A percentile compares a stretch with the other conserved stretches of the same genome.
These are phyloP conservation scores for Manacus vitellinus DNA, from an alignment of 2,113 vertebrate species.

Conservation along the genomic window DNA sequence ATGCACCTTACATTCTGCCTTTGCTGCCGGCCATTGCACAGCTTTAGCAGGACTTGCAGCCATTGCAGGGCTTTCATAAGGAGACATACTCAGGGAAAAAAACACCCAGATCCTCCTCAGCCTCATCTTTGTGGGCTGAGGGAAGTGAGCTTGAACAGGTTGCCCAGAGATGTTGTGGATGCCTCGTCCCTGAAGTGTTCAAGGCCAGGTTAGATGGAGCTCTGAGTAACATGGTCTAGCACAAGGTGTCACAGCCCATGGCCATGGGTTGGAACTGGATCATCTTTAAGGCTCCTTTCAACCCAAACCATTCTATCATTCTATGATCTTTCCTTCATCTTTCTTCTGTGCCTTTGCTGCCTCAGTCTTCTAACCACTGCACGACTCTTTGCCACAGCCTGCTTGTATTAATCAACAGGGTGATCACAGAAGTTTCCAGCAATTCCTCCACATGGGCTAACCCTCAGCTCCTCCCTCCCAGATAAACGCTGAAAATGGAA, in stretches of 20 bases:
- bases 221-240: not conserved
- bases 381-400: not conserved
- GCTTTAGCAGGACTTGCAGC: not conserved
- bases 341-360: not conserved
- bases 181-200: not conserved
- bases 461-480: not conserved
- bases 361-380: not conserved
- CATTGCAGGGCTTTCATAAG: not conserved
- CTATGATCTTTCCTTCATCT: not conserved
- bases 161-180: not conserved
- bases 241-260: not conserved
- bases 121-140: not conserved
- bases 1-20: not conserved
- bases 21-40: not conserved
- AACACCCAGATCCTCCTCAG: not conserved
- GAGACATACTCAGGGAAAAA: not conserved
- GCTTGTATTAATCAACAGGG: not conserved
- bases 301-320: not conserved
- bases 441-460: not conserved
- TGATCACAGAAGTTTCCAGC: not conserved
- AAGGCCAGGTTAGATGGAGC: not conserved
- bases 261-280: not conserved
- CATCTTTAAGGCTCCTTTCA: not conserved
- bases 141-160: not conserved
- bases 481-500: not conserved